Evolutionary conservation across 2,888 invertebrate species (phyloP), one percentile per base, ranked within the genome.

Genomic region (Phalera bucephala): DNA sequence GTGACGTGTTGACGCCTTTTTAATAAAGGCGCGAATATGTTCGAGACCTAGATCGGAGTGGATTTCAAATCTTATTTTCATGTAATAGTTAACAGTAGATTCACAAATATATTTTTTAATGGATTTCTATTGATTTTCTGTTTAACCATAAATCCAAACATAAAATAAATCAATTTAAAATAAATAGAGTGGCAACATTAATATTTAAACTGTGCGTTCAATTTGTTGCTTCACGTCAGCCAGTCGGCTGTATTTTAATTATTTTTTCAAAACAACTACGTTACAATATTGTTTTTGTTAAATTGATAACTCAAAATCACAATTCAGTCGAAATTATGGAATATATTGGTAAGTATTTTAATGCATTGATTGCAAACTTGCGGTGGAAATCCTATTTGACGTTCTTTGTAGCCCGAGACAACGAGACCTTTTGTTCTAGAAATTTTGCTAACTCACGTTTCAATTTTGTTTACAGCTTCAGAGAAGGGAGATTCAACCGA

Each of bases 401-500:
- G 70, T 62, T 55, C 68, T 67, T 69, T 73, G 70, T 68, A 45
- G 56, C 60, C 53, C 52, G 64, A 54, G 53, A 55, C 52, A 68
- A 40, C 36, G 52, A 68, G 68, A 68, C 64, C 86, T 87, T 84
- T 88, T 88, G 87, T 89, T 87, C 84, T 80, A 69, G 66, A 85
- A 86, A 73, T 72, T 73, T 68, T 89, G 87, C 86, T 74, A 79
- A 85, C 79, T 89, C 87, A 88, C 74, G 72, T 63, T 78, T 67
- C 60, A 49, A 12, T 59, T 44, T 70, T 79, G 56, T 79, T 77
- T 80, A 72, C 31, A 92, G 91, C 89, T 64, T 83, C 91, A 50
- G 86, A 90, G 64, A 91, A 91, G 53, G 88, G 87, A 63, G 91
- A 92, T 60, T 81, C 84, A 42, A 87, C 91, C 61, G 92, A 92